Conservation (phyloP, 2,113 vertebrate genomes). For the Erinaceus europaeus region DNA sequence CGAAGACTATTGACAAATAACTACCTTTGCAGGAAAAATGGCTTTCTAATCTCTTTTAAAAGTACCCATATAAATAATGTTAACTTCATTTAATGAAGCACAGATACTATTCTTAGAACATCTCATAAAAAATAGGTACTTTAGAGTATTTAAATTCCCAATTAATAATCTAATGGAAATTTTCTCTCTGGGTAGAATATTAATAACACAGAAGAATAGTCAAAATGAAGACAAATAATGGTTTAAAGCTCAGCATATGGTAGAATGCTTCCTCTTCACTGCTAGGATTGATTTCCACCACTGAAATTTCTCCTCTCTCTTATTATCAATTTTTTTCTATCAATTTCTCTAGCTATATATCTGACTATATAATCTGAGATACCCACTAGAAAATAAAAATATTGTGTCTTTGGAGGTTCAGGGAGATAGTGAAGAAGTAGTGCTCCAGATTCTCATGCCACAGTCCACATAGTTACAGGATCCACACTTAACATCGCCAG, state of each 20-base stretch:
- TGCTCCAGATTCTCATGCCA: no score
- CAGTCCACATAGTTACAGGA: no score
- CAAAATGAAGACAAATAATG: neutral
- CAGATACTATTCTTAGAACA: neutral
- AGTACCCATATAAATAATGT: neutral
- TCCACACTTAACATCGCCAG: no score
- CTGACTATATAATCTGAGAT: neutral
- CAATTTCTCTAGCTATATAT: neutral
- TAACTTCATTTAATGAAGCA: neutral
- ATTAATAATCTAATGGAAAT: neutral
- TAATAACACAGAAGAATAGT: neutral
- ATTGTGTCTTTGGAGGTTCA: neutral
- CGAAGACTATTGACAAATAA: neutral
- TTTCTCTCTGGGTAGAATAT: neutral
- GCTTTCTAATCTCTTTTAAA: slow-evolving; percentile 10
- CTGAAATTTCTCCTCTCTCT: neutral
- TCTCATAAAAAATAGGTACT: neutral
- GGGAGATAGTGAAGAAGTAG: no score
- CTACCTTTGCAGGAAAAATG: neutral
- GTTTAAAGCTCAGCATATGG: no score
- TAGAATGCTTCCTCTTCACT: neutral
- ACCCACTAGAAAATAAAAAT: neutral
- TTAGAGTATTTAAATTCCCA: neutral
- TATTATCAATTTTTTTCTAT: neutral
- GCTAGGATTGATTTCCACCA: neutral